Evolutionary conservation across 2,113 vertebrate genomes (phyloP), one percentile per base, ranked within the genome.

Genomic region (Halichoeres trimaculatus): DNA sequence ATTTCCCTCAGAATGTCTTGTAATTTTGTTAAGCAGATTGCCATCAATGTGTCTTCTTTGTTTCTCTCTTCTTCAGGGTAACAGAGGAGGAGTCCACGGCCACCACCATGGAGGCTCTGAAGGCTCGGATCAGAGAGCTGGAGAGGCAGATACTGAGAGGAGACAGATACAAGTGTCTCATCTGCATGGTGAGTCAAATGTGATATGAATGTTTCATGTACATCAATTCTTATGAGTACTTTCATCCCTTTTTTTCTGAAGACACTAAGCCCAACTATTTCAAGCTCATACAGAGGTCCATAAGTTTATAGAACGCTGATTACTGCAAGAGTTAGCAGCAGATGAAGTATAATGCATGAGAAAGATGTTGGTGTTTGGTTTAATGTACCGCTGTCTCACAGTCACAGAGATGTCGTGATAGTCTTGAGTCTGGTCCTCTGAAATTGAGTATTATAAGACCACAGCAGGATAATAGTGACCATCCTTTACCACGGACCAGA

Each of bases 161-260:
- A 84, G 97, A 99, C 93, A 93, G 97, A 80, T 99, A 99, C 95
- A 99, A 99, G 95, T 99, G 98, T 96, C 97, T 99, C 94, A 99
- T 99, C 93, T 99, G 98, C 94, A 99, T 99, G 98, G 98, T 99
- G 92, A 96, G 97, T 91, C 54, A 9, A 26, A 45, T 26, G 1
- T 41, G 8, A 36, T 57, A 2, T 16, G 48, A 60, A 20, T 34
- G 36, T 23, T 10, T 43, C 36, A 56, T 26, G 47, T 60, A 53
- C 26, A 13, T 14, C 12, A 11, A 0, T 7, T n/a, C 23, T 35
- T 2, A 41, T 22, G 12, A 26, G 17, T 19, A 34, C 13, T 6
- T 5, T 43, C 16, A 11, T 23, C 22, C 26, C 5, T 53, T 16
- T 45, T 48, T 35, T 68, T 22, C 11, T 35, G 58, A n/a, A 5